Evolutionary conservation across 2,113 vertebrate species (phyloP).

Genomic region (pig (Sus scrofa)): T2T-Sscrofa CM000816.6:31589001-31589500

Average conservation of each 20-base stretch:
- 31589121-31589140: not conserved
- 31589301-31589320: not conserved
- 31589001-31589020: slow-evolving; percentile 38
- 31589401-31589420: not conserved
- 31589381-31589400: not conserved
- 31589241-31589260: slow-evolving; percentile 11
- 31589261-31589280: not conserved
- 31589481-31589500: not conserved
- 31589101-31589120: not conserved
- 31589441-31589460: rapidly evolving
- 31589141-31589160: slow-evolving; percentile 43
- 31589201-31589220: slow-evolving; percentile 20
- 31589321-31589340: not conserved
- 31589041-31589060: slow-evolving; percentile 50
- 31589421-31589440: not conserved
- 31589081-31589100: not conserved
- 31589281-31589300: not conserved
- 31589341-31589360: not conserved
- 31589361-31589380: not conserved
- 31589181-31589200: not conserved
- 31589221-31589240: not conserved
- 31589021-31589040: not conserved
- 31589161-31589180: not conserved
- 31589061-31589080: not conserved
- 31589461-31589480: not conserved